A percentile compares a stretch with the other conserved stretches of the same genome.
Conservation (phyloP, 2,113 vertebrate genomes). For the Erythrocebus patas region DNA sequence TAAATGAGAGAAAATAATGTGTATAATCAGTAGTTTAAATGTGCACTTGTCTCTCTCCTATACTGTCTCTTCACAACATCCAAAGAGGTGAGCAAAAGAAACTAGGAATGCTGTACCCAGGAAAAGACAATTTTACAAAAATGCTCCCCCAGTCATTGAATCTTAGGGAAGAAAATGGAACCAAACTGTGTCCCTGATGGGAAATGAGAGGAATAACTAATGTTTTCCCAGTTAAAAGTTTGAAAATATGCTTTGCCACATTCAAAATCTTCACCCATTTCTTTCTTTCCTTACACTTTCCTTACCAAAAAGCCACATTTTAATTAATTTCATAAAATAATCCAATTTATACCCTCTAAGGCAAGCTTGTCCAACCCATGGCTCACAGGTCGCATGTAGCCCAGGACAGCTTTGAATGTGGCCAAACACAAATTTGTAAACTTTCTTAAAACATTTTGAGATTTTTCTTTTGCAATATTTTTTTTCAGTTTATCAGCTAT, state of each 20-base stretch:
- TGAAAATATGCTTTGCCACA: not conserved
- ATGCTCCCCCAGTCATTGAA: not conserved
- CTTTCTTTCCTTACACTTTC: not conserved
- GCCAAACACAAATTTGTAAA: no score
- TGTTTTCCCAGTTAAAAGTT: not conserved
- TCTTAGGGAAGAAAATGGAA: not conserved
- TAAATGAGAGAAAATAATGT: not conserved
- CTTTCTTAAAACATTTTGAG: no score
- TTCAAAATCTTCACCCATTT: not conserved
- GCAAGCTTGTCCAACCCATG: no score
- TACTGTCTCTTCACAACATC: not conserved
- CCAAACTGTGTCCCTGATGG: not conserved
- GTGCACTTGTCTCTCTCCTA: not conserved
- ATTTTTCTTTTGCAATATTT: no score
- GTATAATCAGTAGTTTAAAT: not conserved
- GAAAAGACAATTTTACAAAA: no score
- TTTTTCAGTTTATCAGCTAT: no score
- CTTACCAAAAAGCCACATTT: not conserved
- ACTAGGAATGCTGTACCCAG: not conserved
- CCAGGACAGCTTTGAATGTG: no score
- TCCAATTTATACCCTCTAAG: not conserved
- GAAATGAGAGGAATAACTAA: not conserved
- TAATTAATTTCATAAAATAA: conserved; percentile 15
- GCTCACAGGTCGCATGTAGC: no score
- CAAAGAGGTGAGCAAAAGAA: not conserved